Conservation (phyloP, 2,888 invertebrate genomes). For the Cepaea hortensis region DNA sequence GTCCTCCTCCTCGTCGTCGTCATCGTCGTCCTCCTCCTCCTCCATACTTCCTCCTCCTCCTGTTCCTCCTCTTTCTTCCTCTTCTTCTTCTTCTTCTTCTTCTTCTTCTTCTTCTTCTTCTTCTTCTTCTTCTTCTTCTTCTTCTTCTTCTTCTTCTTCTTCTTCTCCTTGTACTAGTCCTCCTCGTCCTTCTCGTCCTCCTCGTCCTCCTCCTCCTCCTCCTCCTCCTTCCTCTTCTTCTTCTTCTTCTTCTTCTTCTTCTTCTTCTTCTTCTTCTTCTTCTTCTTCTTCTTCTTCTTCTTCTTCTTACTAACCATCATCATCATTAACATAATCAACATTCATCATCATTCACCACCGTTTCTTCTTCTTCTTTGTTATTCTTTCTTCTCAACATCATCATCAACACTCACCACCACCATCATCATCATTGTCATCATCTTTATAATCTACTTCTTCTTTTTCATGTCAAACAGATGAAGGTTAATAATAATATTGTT, state of each 20-base stretch:
- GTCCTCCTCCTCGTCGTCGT: not conserved
- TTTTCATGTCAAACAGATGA: no score
- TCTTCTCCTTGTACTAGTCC: no score
- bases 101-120: not conserved
- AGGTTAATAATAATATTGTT: no score
- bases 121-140: not conserved
- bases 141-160: not conserved
- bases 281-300: not conserved
- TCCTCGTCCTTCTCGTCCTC: not conserved
- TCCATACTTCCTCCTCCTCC: not conserved
- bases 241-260: not conserved
- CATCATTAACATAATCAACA: no score
- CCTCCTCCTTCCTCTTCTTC: not conserved
- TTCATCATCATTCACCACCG: no score
- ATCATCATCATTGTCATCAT: not conserved
- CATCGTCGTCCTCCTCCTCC: not conserved
- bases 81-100: constrained; percentile 10
- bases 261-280: not conserved
- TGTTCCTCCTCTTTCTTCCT: not conserved
- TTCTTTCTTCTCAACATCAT: not conserved
- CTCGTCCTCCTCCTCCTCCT: not conserved
- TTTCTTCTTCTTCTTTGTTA: no score
- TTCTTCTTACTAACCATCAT: no score
- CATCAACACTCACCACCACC: not conserved
- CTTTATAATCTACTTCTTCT: no score